Evolutionary conservation across 2,113 vertebrate genomes (phyloP).

Genomic region (Perca fluviatilis): DNA sequence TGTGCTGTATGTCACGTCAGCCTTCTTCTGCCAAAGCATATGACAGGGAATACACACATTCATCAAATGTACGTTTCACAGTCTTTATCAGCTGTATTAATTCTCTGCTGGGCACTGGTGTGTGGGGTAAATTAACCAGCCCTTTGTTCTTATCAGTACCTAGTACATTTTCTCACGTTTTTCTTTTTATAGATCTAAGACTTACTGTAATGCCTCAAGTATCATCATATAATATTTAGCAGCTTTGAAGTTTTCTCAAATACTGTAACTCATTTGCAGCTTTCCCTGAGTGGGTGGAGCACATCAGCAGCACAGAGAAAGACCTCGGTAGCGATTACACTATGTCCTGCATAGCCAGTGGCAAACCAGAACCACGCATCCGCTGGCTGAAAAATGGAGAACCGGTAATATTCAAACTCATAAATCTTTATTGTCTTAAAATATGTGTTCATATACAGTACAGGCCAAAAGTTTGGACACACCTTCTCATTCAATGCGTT

Average conservation of each 20-base stretch:
- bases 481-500: too few species aligned
- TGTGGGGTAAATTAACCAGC: background rate
- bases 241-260: constrained; percentile 24
- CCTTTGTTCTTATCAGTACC: background rate
- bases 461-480: too few species aligned
- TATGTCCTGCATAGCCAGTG: constrained; percentile 92
- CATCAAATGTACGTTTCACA: background rate
- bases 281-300: constrained; percentile 93
- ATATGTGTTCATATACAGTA: background rate
- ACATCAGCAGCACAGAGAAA: constrained; percentile 91
- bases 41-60: background rate
- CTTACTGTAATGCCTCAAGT: constrained; percentile 6
- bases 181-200: constrained; percentile 11
- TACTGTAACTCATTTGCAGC: constrained; percentile 80
- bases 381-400: constrained; percentile 93
- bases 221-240: constrained; percentile 7
- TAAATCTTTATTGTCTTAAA: constrained; percentile 6
- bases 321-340: constrained; percentile 91
- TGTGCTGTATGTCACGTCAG: background rate
- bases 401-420: constrained; percentile 79
- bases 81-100: background rate
- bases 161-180: constrained; percentile 7
- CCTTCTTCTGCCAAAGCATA: background rate
- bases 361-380: constrained; percentile 92
- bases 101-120: background rate